Conservation (phyloP, 2,797 vertebrate species). For the Rhincodon typus region DNA sequence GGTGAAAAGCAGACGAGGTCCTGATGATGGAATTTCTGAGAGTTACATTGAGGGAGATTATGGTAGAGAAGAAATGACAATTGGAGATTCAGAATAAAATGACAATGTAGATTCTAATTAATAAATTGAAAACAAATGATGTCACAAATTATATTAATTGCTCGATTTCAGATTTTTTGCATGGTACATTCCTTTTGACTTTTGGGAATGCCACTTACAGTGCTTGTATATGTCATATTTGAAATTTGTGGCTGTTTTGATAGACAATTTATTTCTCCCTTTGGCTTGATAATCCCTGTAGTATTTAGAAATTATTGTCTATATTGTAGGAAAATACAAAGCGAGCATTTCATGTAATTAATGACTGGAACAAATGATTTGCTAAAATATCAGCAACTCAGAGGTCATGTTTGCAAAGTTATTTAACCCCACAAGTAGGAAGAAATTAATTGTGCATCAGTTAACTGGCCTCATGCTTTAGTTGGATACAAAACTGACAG, state of each 20-base stretch:
- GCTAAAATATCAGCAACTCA: background rate
- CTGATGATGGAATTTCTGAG: background rate
- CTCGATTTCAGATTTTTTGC: conserved; percentile 1
- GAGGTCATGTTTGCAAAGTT: background rate
- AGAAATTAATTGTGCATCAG: no score
- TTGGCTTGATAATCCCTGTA: background rate
- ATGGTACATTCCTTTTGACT: background rate
- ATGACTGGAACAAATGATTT: background rate
- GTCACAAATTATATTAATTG: background rate
- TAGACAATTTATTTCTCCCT: background rate
- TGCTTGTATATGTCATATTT: background rate
- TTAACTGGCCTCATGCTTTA: no score
- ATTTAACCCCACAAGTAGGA: no score
- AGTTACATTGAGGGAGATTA: background rate
- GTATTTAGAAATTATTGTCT: background rate
- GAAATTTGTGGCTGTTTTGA: background rate
- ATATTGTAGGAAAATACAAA: background rate
- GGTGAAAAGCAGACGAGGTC: background rate
- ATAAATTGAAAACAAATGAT: background rate
- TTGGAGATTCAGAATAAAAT: background rate
- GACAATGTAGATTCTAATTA: background rate
- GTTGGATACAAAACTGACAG: background rate
- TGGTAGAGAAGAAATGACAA: background rate
- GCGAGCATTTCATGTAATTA: background rate
- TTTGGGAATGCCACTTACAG: background rate